These are phyloP conservation scores for Sebastes elongatus DNA, from an alignment of 2,797 vertebrate genomes.

Conservation along the genomic window DNA sequence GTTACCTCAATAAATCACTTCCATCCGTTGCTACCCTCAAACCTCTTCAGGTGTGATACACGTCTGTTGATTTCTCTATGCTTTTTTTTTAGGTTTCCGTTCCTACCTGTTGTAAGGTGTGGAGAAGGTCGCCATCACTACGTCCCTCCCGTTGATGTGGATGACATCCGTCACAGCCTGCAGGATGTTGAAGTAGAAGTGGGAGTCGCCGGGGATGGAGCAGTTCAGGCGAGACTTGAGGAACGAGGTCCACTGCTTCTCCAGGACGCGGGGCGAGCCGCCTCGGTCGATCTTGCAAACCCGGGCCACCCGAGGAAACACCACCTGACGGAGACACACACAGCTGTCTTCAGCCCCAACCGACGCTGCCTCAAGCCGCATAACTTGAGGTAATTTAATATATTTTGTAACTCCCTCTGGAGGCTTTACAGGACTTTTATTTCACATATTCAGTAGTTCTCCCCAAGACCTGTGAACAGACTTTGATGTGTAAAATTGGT, in stretches of 20 bases:
- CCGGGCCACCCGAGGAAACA: constrained; percentile 96
- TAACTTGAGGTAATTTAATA: not conserved
- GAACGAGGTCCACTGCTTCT: constrained; percentile 99
- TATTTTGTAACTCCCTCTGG: no score
- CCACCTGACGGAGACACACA: constrained; percentile 82
- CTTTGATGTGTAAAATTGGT: not conserved
- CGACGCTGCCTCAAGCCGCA: not conserved
- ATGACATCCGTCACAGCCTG: constrained; percentile 97
- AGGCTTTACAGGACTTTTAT: no score
- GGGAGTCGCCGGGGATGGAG: constrained; percentile 97
- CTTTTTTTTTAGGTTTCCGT: not conserved
- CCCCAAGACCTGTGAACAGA: not conserved
- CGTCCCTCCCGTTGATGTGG: constrained; percentile 91
- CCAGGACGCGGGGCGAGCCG: constrained; percentile 96
- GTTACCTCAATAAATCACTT: not conserved
- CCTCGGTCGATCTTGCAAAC: constrained; percentile 98
- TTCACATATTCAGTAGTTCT: not conserved
- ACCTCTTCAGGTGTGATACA: not conserved
- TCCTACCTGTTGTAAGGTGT: constrained; percentile 97
- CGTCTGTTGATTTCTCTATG: not conserved
- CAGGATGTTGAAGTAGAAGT: constrained; percentile 99
- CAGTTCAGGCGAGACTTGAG: constrained; percentile 97
- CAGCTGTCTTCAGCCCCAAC: not conserved
- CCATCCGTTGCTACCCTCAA: not conserved
- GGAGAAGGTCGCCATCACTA: constrained; percentile 97